phyloP scores from a whole-genome alignment of 2,113 vertebrate species.

The Fukomys damarensis region DNA sequence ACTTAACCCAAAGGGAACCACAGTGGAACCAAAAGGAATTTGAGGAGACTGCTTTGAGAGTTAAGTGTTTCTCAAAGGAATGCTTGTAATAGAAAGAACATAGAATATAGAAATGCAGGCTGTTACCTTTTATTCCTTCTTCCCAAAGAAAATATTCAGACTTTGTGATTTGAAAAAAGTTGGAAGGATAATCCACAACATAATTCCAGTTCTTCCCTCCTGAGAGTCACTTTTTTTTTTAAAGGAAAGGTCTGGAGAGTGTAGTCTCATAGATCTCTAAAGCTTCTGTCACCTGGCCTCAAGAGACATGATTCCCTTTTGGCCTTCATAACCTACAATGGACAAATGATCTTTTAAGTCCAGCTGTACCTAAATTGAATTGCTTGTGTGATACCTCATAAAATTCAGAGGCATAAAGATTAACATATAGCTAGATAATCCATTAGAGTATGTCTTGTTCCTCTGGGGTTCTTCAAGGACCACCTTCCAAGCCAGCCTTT shows the following conservation, averaged over 20 bases:
- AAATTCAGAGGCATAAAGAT: not conserved
- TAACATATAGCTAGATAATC: not conserved
- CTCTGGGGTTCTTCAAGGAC: not conserved
- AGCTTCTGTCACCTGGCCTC: not conserved
- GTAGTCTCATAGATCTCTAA: not conserved
- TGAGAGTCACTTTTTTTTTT: not conserved
- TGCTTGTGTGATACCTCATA: slow-evolving; percentile 7
- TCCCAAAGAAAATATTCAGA: slow-evolving; percentile 1
- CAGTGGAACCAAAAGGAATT: slow-evolving; percentile 34
- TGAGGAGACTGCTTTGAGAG: not conserved
- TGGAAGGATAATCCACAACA: not conserved
- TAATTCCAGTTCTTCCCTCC: slow-evolving; percentile 2
- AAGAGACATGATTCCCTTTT: not conserved
- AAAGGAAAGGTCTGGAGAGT: rapidly evolving
- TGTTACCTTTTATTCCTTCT: not conserved
- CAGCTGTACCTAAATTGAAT: not conserved
- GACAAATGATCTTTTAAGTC: slow-evolving; percentile 1
- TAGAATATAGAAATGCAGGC: not conserved
- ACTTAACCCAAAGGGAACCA: not conserved
- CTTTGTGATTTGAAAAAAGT: not conserved
- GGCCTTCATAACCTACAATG: not conserved
- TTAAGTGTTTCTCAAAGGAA: not conserved
- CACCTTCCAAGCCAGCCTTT: not conserved
- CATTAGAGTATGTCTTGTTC: not conserved
- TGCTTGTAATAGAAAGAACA: not conserved